A percentile compares a stretch with the other conserved stretches of the same genome.
phyloP scores from a whole-genome alignment of 2,888 invertebrate species.

The Zygothrica quintamaculata region DNA sequence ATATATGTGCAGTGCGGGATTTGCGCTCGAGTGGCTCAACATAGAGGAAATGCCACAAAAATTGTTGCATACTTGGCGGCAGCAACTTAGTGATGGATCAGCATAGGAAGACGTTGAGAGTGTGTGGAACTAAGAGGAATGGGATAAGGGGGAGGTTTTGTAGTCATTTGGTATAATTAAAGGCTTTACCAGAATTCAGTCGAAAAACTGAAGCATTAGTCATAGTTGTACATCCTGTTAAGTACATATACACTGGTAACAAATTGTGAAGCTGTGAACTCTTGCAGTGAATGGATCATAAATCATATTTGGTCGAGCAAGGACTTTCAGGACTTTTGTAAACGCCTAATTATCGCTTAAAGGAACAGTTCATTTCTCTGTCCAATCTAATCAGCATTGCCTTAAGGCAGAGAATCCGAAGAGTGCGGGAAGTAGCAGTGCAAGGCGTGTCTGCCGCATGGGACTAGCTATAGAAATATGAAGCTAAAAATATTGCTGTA shows the following conservation, averaged over 20 bases:
- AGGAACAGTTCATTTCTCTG: slow-evolving; percentile 12
- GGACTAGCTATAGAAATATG: slow-evolving; percentile 38
- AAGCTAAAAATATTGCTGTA: slow-evolving; percentile 40
- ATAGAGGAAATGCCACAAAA: slow-evolving; percentile 51
- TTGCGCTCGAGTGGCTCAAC: slow-evolving; percentile 62
- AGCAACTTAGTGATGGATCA: slow-evolving; percentile 1
- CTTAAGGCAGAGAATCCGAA: not conserved
- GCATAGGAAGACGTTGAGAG: not conserved
- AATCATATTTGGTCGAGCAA: slow-evolving; percentile 60
- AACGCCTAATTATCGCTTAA: slow-evolving; percentile 68
- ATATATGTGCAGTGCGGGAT: slow-evolving; percentile 27
- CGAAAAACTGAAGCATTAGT: slow-evolving; percentile 37
- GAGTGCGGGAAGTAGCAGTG: not conserved
- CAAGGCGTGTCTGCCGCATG: slow-evolving; percentile 3
- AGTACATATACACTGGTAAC: slow-evolving; percentile 28
- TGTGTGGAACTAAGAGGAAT: not conserved
- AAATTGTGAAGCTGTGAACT: slow-evolving; percentile 64
- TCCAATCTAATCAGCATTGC: slow-evolving; percentile 35
- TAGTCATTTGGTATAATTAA: slow-evolving; percentile 44
- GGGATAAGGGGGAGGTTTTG: not conserved
- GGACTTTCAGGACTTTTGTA: slow-evolving; percentile 47
- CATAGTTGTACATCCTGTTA: slow-evolving; percentile 26
- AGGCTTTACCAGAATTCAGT: slow-evolving; percentile 38
- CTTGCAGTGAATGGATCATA: slow-evolving; percentile 55
- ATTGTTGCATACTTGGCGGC: slow-evolving; percentile 63